These are phyloP conservation scores for Ceryle rudis DNA, from an alignment of 2,797 vertebrate genomes.

Conservation along the genomic window DNA sequence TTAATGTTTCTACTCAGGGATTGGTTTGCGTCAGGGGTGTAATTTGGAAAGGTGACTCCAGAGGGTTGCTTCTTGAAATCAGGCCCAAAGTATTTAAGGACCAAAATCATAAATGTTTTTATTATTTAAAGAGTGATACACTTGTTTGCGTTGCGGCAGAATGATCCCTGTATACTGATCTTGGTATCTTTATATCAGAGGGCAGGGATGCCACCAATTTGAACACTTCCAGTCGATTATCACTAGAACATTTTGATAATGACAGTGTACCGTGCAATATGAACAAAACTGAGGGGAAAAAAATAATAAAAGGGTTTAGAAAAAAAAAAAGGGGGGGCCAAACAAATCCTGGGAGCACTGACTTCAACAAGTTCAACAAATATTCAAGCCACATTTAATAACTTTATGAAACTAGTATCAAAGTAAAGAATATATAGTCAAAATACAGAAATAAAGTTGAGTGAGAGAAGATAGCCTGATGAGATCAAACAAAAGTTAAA, in stretches of 20 bases:
- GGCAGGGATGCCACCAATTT: conserved; percentile 13
- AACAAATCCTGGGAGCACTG: conserved; percentile 31
- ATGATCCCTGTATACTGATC: background rate
- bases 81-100: conserved; percentile 54
- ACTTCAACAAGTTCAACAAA: conserved; percentile 59
- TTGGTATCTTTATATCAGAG: background rate
- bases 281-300: conserved; percentile 9
- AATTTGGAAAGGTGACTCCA: conserved; percentile 17
- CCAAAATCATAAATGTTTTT: conserved; percentile 21
- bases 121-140: conserved; percentile 53
- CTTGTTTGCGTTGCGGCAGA: background rate
- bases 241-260: conserved; percentile 13
- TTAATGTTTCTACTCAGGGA: background rate
- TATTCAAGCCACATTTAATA: conserved; percentile 76
- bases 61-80: conserved; percentile 38
- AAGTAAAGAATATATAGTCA: conserved; percentile 74
- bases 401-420: conserved; percentile 74
- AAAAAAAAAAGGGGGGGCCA: background rate
- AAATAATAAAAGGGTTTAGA: background rate
- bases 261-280: background rate
- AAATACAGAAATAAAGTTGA: conserved; percentile 73
- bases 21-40: background rate
- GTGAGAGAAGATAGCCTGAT: conserved; percentile 56
- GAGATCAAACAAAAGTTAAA: conserved; percentile 60
- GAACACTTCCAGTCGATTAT: conserved; percentile 46